Evolutionary conservation across 2,888 invertebrate genomes (phyloP), one percentile per base, ranked within the genome.

Genomic region (Clepsis dumicolana): DNA sequence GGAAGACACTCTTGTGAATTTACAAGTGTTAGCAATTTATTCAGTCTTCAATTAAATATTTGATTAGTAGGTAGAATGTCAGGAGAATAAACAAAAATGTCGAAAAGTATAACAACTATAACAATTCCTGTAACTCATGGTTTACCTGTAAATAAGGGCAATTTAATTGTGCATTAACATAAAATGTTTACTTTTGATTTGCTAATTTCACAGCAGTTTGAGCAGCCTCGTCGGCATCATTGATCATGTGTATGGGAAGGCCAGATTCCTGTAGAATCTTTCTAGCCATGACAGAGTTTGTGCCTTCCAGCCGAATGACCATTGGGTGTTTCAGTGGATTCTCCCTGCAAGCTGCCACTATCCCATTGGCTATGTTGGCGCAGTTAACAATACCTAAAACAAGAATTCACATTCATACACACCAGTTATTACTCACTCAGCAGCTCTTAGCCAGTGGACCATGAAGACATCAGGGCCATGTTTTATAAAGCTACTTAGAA

Each of bases 301-400:
- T 99, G 64, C 99, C 99, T 95, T 99, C 99, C 66, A 99, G 91
- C 78, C 99, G 95, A 50, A 99, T 98, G 65, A 99, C 95, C 52
- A 99, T 93, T 0, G 99, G 99, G 69, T 98, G 95, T 79, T 96
- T 95, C 0, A 99, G 94, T 52, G 96, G 94, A 71, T 97, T 95
- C 64, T 95, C 95, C 84, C 96, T 96, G 75, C 97, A 96, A 2
- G 99, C 99, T 69, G 96, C 95, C 4, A 99, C 96, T 76, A 99
- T 97, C 50, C 99, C 99, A 80, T 97, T 97, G 0, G 99, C 99
- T 78, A 99, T 98, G 0, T 97, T 99, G 4, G 96, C 98, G 91
- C 99, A 99, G 91, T 99, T 99, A 0, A 99, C 99, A 84, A 99
- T 99, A 65, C 99, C 99, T 92, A 76, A 21, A 79, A 85, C 65